A percentile compares a stretch with the other conserved stretches of the same genome.
Evolutionary conservation across 2,888 invertebrate genomes (phyloP).

Genomic region (Philhelius pedissequus): DNA sequence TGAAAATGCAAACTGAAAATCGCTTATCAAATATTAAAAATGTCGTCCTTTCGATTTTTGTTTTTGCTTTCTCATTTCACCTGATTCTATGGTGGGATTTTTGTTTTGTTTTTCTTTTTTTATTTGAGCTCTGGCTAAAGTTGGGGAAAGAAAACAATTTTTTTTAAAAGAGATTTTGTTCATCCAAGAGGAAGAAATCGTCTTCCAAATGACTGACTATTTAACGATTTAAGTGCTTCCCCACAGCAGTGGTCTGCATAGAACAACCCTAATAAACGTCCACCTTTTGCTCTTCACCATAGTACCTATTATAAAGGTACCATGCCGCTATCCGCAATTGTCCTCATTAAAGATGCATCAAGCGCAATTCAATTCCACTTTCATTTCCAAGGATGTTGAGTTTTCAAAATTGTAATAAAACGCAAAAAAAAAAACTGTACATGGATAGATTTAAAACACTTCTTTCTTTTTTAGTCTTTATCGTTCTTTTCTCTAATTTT

Average conservation of each 20-base stretch:
- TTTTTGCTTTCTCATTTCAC: not conserved
- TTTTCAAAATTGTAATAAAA: constrained; percentile 5
- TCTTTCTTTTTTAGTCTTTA: not conserved
- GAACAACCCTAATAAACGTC: constrained; percentile 55
- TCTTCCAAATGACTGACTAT: constrained; percentile 66
- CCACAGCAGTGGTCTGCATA: not conserved
- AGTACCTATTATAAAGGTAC: not conserved
- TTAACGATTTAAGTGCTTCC: constrained; percentile 60
- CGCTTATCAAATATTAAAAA: constrained; percentile 68
- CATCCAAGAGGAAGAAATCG: constrained; percentile 57
- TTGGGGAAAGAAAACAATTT: not conserved
- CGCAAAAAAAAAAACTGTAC: not conserved
- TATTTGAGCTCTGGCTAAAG: not conserved
- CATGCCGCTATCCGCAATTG: constrained; percentile 13
- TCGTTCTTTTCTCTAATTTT: not conserved
- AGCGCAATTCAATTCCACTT: constrained; percentile 65
- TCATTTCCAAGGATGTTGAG: constrained; percentile 17
- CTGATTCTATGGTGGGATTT: not conserved
- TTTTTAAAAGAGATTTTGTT: constrained; percentile 48
- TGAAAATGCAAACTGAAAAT: constrained; percentile 47
- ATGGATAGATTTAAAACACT: constrained; percentile 9
- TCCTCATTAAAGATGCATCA: constrained; percentile 68
- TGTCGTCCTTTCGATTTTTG: constrained; percentile 53
- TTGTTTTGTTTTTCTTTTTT: not conserved
- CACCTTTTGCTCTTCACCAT: constrained; percentile 1